Evolutionary conservation across 2,888 invertebrate genomes (phyloP).

Genomic region (Eupelmus urozonus): DNA sequence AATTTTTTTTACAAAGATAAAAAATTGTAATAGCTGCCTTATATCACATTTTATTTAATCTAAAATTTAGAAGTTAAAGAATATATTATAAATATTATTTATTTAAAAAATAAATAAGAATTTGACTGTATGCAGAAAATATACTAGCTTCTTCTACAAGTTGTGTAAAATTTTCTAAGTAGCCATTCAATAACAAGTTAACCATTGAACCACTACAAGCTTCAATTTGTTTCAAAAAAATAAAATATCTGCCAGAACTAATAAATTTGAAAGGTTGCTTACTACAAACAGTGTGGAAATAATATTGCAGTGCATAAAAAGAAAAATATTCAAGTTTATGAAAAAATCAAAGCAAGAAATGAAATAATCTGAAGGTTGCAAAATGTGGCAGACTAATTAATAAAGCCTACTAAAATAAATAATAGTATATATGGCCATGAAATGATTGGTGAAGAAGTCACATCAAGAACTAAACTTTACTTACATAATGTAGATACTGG

Average conservation of each 20-base stretch:
- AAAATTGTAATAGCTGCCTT: too few relatives aligned
- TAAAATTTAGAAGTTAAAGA: too few relatives aligned
- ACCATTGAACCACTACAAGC: constrained; percentile 50
- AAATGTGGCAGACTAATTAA: constrained; percentile 58
- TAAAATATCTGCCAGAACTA: constrained; percentile 34
- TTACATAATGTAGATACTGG: constrained; percentile 81
- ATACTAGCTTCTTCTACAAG: constrained; percentile 41
- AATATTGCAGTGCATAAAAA: constrained; percentile 51
- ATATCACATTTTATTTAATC: too few relatives aligned
- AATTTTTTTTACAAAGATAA: constrained; percentile 5
- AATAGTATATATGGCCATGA: constrained; percentile 65
- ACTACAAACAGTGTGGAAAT: constrained; percentile 45
- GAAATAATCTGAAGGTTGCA: constrained; percentile 49
- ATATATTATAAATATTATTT: not conserved
- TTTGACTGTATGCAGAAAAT: constrained; percentile 51
- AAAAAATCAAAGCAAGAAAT: constrained; percentile 47
- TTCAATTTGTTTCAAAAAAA: constrained; percentile 31
- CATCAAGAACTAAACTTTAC: constrained; percentile 76
- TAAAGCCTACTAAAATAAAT: constrained; percentile 65
- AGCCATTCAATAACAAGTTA: constrained; percentile 56
- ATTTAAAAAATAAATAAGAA: constrained; percentile 1
- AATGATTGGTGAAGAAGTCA: constrained; percentile 67
- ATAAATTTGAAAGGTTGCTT: constrained; percentile 38
- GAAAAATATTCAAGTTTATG: constrained; percentile 41
- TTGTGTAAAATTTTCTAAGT: constrained; percentile 42